These are phyloP conservation scores for Craniophora ligustri DNA, from an alignment of 2,888 invertebrate species.

Conservation along the genomic window DNA sequence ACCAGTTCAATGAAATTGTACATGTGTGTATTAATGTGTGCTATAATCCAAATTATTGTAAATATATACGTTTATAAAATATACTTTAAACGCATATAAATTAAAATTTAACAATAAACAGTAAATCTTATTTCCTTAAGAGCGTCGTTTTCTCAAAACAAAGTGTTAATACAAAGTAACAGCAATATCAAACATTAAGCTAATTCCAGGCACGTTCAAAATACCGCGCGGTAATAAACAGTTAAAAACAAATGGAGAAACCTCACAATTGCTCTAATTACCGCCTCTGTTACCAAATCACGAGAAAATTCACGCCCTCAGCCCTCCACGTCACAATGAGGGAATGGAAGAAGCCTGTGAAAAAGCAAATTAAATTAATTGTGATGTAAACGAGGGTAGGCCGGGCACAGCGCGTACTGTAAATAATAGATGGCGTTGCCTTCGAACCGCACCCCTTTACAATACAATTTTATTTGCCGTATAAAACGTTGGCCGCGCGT, in stretches of 20 bases:
- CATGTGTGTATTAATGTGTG: no score
- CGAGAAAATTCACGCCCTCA: constrained; percentile 85
- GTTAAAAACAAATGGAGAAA: constrained; percentile 83
- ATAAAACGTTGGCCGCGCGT: constrained; percentile 57
- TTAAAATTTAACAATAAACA: constrained; percentile 12
- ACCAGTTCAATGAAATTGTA: no score
- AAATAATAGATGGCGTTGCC: constrained; percentile 80
- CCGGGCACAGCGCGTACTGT: constrained; percentile 74
- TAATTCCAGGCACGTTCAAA: constrained; percentile 69
- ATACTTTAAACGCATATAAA: constrained; percentile 19
- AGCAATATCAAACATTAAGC: constrained; percentile 63
- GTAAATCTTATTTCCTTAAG: constrained; percentile 18
- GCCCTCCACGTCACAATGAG: constrained; percentile 82
- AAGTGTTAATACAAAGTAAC: constrained; percentile 52
- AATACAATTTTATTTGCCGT: constrained; percentile 70
- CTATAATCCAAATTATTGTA: no score
- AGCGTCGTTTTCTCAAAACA: constrained; percentile 28
- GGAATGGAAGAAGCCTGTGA: constrained; percentile 86
- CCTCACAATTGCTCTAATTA: constrained; percentile 86
- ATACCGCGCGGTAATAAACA: constrained; percentile 77
- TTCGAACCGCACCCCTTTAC: constrained; percentile 74
- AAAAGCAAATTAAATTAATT: constrained; percentile 88
- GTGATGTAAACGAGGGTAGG: constrained; percentile 86
- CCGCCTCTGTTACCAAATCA: constrained; percentile 85
- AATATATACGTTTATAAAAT: constrained; percentile 48